These are phyloP conservation scores for Podarcis cretensis DNA, from an alignment of 2,113 vertebrate species.

Conservation along the genomic window DNA sequence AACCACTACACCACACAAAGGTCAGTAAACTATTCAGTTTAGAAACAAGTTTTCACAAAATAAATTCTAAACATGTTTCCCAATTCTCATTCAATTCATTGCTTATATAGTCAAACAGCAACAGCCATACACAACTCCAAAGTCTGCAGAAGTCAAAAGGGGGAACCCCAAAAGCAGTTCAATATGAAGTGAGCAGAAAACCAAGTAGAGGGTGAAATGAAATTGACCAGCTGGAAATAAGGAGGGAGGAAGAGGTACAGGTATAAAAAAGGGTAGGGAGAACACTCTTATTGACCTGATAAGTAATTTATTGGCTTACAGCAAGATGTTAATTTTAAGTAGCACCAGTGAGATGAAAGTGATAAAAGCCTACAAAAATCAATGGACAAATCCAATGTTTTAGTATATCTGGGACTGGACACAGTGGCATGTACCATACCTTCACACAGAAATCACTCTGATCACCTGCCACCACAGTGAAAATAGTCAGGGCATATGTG, in stretches of 20 bases:
- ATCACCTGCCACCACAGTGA: not conserved
- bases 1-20: too few relatives aligned
- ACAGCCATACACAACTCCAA: not conserved
- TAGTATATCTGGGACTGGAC: not conserved
- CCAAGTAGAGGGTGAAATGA: not conserved
- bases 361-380: not conserved
- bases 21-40: not conserved
- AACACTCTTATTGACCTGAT: not conserved
- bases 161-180: not conserved
- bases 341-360: not conserved
- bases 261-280: not conserved
- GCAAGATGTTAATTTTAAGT: not conserved
- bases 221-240: not conserved
- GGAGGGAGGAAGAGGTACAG: not conserved
- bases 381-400: not conserved
- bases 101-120: not conserved
- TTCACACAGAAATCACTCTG: not conserved
- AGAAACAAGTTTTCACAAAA: not conserved
- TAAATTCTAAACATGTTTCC: not conserved
- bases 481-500: not conserved
- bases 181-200: not conserved
- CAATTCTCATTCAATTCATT: not conserved
- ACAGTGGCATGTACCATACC: not conserved
- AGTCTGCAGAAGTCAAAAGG: not conserved
- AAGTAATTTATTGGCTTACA: not conserved